phyloP scores from a whole-genome alignment of 2,888 invertebrate species.

The Antheraea assamensis region DNA sequence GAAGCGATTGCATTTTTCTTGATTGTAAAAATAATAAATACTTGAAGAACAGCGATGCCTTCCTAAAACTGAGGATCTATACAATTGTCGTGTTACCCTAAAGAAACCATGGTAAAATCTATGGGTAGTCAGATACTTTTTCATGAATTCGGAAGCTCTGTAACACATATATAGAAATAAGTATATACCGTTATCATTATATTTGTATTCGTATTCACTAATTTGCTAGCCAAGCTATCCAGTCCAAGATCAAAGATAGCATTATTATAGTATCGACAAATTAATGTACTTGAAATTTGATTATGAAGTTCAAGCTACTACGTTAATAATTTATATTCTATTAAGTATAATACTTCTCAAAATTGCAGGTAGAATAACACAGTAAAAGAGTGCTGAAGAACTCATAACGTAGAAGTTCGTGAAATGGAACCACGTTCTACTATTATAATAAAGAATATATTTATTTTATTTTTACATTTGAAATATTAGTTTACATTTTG shows the following conservation, averaged over 20 bases:
- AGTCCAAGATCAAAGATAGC: too few species aligned
- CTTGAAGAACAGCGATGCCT: too few species aligned
- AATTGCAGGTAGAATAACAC: slow-evolving; percentile 87
- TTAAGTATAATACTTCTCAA: not conserved
- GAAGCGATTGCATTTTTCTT: too few species aligned
- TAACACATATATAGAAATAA: too few species aligned
- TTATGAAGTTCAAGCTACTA: not conserved
- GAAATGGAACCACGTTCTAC: slow-evolving; percentile 91
- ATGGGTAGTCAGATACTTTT: too few species aligned
- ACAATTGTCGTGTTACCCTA: not conserved
- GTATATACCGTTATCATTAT: not conserved
- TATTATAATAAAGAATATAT: not conserved
- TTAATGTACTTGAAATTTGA: not conserved
- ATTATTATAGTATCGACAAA: too few species aligned
- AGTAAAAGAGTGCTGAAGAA: slow-evolving; percentile 93
- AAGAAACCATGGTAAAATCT: too few species aligned
- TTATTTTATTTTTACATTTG: not conserved
- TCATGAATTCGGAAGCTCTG: too few species aligned
- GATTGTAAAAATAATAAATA: too few species aligned
- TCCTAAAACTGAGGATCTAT: not conserved
- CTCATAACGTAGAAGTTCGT: slow-evolving; percentile 96
- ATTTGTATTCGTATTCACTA: not conserved
- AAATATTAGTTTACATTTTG: not conserved
- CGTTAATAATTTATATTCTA: not conserved
- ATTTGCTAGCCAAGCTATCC: not conserved